Conservation (phyloP, 2,113 vertebrate genomes). For the Toxotes chatareus region DNA sequence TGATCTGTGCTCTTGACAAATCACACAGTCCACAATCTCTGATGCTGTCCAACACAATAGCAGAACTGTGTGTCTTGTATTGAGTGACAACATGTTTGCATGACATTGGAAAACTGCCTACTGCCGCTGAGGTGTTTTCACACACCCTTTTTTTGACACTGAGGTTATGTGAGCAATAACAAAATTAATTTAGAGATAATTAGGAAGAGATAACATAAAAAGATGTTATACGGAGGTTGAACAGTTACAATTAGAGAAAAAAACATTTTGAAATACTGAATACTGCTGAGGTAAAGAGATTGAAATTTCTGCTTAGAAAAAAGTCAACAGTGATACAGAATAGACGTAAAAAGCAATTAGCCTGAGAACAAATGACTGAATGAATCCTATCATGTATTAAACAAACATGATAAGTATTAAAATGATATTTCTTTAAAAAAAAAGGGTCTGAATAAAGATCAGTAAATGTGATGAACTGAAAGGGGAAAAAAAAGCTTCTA, state of each 20-base stretch:
- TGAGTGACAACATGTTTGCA: slow-evolving; percentile 31
- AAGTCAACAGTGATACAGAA: background rate
- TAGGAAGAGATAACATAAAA: background rate
- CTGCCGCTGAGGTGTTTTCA: background rate
- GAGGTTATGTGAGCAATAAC: background rate
- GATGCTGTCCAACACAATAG: background rate
- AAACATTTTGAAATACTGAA: background rate
- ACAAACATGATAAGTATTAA: background rate
- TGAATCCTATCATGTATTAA: background rate
- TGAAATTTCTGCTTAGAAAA: background rate
- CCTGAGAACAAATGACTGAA: background rate
- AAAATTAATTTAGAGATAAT: background rate
- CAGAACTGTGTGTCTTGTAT: background rate
- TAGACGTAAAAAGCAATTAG: background rate
- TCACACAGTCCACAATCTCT: background rate
- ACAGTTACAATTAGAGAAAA: background rate
- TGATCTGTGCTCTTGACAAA: background rate
- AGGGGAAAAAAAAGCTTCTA: background rate
- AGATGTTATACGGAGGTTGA: background rate
- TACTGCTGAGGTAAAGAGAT: background rate
- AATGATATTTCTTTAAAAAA: background rate
- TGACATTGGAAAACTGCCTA: background rate
- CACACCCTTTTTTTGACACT: background rate
- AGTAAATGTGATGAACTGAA: slow-evolving; percentile 14
- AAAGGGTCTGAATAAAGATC: background rate